Percentiles rank a stretch among this genome's conserved stretches.
These are phyloP conservation scores for Armadillidium nasatum DNA, from an alignment of 1,140 invertebrate genomes.

Conservation along the genomic window DNA sequence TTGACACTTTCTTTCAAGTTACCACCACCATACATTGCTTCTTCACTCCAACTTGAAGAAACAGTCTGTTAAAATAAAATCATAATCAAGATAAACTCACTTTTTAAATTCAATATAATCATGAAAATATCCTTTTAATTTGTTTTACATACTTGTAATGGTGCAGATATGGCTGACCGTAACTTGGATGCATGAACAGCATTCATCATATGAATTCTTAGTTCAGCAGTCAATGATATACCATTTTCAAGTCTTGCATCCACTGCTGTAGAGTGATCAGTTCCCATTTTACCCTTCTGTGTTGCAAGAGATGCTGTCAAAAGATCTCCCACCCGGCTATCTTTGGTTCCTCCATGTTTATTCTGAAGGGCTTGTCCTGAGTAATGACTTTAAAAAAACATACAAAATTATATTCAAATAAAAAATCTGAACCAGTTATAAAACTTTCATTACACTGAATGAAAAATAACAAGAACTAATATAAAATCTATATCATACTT, in stretches of 20 bases:
- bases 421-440: too few relatives aligned
- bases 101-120: constrained; percentile 8
- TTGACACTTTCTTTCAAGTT: constrained; percentile 33
- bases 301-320: constrained; percentile 24
- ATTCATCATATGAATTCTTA: constrained; percentile 47
- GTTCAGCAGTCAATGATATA: constrained; percentile 45
- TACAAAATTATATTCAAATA: too few relatives aligned
- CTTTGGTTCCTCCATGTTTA: constrained; percentile 22
- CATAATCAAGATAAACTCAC: background rate
- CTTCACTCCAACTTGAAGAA: constrained; percentile 28
- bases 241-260: constrained; percentile 48
- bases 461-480: too few relatives aligned
- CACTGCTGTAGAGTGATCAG: constrained; percentile 46
- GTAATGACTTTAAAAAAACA: too few relatives aligned
- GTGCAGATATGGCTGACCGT: constrained; percentile 35
- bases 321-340: constrained; percentile 31
- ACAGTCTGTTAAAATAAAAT: background rate
- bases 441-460: too few relatives aligned
- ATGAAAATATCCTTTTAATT: too few relatives aligned
- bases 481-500: background rate
- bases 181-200: constrained; percentile 44
- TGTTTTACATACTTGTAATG: constrained; percentile 1
- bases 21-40: constrained; percentile 33
- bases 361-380: background rate
- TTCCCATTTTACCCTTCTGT: constrained; percentile 24